phyloP scores from a whole-genome alignment of 2,888 invertebrate genomes.

The Leptinotarsa peninsularis region DNA sequence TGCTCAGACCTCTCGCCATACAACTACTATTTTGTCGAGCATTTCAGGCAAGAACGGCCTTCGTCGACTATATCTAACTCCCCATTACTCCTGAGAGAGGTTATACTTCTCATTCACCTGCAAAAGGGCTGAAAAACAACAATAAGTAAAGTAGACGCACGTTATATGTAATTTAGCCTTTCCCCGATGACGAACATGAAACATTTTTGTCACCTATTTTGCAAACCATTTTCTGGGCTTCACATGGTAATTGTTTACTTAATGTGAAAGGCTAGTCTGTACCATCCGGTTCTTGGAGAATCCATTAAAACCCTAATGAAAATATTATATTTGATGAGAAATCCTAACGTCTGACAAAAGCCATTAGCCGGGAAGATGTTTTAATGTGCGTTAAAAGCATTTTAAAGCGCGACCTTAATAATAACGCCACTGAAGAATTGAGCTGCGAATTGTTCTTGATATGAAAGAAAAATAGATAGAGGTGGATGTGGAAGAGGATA shows the following conservation, averaged over 20 bases:
- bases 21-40: too few species aligned
- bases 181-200: neutral
- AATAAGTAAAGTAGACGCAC: too few species aligned
- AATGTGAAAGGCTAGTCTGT: neutral
- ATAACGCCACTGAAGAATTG: conserved; percentile 50
- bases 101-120: too few species aligned
- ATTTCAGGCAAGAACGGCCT: too few species aligned
- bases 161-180: too few species aligned
- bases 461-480: neutral
- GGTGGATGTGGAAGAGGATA: too few species aligned
- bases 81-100: too few species aligned
- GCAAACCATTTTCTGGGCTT: neutral
- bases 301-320: conserved; percentile 5
- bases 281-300: neutral
- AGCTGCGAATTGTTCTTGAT: conserved; percentile 39
- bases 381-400: conserved; percentile 52
- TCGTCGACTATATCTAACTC: too few species aligned
- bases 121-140: too few species aligned
- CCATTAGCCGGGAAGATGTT: conserved; percentile 41
- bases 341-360: conserved; percentile 32
- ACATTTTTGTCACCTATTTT: neutral
- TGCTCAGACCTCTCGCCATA: too few species aligned
- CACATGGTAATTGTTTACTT: neutral
- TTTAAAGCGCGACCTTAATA: conserved; percentile 48
- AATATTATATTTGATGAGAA: conserved; percentile 18